A percentile compares a stretch with the other conserved stretches of the same genome.
These are phyloP conservation scores for Xanthorhoe designata DNA, from an alignment of 2,888 invertebrate species.

Conservation along the genomic window DNA sequence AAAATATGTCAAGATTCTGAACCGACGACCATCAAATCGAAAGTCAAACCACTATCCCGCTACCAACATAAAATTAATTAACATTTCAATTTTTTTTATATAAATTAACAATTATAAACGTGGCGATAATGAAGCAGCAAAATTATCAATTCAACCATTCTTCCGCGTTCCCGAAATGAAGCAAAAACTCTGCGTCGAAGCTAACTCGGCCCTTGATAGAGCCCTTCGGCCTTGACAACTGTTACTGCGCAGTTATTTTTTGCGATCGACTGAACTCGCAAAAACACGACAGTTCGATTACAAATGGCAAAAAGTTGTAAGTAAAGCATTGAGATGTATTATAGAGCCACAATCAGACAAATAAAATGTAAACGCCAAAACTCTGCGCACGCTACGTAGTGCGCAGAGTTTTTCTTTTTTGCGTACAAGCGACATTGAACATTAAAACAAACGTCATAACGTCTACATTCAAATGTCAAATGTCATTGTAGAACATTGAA, in stretches of 20 bases:
- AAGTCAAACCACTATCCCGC: background rate
- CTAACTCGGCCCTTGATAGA: background rate
- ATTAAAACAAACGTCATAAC: too few relatives aligned
- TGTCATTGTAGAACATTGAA: too few relatives aligned
- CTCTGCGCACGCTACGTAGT: too few relatives aligned
- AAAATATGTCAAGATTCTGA: background rate
- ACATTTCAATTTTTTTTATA: background rate
- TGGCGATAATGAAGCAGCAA: background rate
- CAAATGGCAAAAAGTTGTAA: constrained; percentile 20
- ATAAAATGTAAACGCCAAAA: too few relatives aligned
- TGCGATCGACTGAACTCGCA: constrained; percentile 19
- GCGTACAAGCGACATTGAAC: too few relatives aligned
- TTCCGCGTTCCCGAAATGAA: constrained; percentile 11
- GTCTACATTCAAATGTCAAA: too few relatives aligned
- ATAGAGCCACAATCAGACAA: too few relatives aligned
- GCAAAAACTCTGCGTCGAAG: background rate
- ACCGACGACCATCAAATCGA: background rate
- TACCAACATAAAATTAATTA: background rate
- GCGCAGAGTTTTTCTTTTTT: too few relatives aligned
- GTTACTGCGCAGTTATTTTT: constrained; percentile 16
- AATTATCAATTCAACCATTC: background rate
- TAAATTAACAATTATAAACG: background rate
- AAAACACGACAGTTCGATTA: constrained; percentile 26
- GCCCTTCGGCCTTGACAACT: constrained; percentile 9
- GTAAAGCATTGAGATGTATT: too few relatives aligned